Evolutionary conservation across 1,140 invertebrate species (phyloP).

Genomic region (Lepidurus couesii): DNA sequence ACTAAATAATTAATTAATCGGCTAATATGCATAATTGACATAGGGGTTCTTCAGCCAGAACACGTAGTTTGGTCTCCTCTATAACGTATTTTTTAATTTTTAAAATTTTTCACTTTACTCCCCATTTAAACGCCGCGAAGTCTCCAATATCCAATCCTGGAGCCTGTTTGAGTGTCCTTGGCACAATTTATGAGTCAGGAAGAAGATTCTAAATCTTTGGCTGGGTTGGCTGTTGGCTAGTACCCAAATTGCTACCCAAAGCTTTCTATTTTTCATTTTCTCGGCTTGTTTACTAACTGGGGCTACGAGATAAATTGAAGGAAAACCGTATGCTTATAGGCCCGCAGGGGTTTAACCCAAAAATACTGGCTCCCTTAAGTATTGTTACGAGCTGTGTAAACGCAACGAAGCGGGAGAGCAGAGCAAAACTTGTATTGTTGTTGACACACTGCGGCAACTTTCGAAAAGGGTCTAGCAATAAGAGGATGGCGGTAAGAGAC

Average conservation of each 20-base stretch:
- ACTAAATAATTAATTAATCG: too few species aligned
- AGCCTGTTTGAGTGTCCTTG: not conserved
- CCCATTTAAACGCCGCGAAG: not conserved
- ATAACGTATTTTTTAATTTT: too few species aligned
- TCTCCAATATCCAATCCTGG: not conserved
- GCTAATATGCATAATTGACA: too few species aligned
- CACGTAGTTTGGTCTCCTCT: too few species aligned
- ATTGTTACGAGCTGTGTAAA: conserved; percentile 22
- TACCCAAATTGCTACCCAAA: conserved; percentile 1
- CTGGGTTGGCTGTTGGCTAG: not conserved
- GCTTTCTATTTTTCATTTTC: not conserved
- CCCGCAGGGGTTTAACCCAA: not conserved
- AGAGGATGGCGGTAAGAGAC: not conserved
- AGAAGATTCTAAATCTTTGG: not conserved
- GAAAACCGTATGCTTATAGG: not conserved
- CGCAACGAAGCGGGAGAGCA: not conserved
- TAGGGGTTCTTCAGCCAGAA: too few species aligned
- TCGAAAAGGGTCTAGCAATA: not conserved
- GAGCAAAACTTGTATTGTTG: not conserved
- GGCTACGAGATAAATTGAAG: not conserved
- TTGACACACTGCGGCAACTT: not conserved
- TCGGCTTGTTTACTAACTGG: not conserved
- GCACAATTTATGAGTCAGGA: not conserved
- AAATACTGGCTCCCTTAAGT: not conserved
- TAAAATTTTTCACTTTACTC: too few species aligned